phyloP scores from a whole-genome alignment of 1,140 invertebrate genomes.

The Trichogramma pretiosum region DNA sequence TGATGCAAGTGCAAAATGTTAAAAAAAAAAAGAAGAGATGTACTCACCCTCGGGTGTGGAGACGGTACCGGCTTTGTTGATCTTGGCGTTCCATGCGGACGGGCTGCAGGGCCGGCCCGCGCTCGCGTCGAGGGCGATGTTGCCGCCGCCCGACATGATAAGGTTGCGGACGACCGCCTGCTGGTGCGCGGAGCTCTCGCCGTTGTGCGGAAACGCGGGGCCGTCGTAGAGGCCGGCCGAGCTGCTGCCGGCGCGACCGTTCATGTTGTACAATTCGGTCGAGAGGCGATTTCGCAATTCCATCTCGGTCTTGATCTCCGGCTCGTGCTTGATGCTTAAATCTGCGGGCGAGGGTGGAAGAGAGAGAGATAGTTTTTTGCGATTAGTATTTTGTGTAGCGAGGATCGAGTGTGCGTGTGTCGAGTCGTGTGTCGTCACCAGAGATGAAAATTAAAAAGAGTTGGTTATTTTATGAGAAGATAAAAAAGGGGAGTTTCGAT shows the following conservation, averaged over 20 bases:
- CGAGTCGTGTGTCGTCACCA: too few species aligned
- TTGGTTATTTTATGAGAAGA: too few species aligned
- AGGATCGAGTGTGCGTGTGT: too few species aligned
- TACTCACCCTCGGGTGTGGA: conserved; percentile 53
- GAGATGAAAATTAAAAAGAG: too few species aligned
- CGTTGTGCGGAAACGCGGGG: too few species aligned
- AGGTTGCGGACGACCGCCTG: conserved; percentile 13
- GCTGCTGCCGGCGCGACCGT: conserved; percentile 33
- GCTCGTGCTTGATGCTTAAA: conserved; percentile 56
- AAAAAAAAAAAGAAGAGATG: conserved; percentile 13
- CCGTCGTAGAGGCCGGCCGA: conserved; percentile 31
- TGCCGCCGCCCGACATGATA: conserved; percentile 29
- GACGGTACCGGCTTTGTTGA: conserved; percentile 50
- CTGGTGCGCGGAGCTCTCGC: conserved; percentile 30
- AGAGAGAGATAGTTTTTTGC: neutral
- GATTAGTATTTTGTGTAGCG: too few species aligned
- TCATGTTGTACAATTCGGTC: conserved; percentile 34
- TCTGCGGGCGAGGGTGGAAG: conserved; percentile 44
- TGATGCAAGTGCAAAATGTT: too few species aligned
- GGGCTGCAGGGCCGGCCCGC: conserved; percentile 40
- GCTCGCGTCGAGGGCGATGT: conserved; percentile 41
- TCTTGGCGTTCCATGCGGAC: conserved; percentile 49
- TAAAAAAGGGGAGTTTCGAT: too few species aligned
- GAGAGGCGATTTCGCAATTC: conserved; percentile 42
- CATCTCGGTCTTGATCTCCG: conserved; percentile 39